Base-by-base conservation (phyloP, 1,140 invertebrate genomes). In the Cydia amplana region DNA sequence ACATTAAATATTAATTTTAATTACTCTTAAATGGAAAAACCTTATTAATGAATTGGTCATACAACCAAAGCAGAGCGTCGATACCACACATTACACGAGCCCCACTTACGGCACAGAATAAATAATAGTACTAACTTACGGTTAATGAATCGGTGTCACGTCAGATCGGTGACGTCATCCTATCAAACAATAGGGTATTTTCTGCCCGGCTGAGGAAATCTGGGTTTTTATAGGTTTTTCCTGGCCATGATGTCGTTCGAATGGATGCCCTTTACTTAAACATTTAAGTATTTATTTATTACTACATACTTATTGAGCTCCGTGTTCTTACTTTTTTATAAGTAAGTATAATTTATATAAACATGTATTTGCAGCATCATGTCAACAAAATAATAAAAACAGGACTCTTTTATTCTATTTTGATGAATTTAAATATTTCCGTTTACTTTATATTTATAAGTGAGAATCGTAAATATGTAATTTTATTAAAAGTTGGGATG, bases 131-230 rank as follows among this genome's bases (percentile, higher is more conserved):
- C n/a, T n/a, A n/a, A n/a, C n/a, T n/a, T n/a, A n/a, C n/a, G n/a
- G n/a, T 51, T 49, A 60, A 18, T 60, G 55, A 60, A 60, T 60
- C 55, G 10, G 55, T 60, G 55, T 60, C 20, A 60, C 55, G 20
- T 60, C 55, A 60, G 6, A 60, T 60, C 51, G 6, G 23, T 32
- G 64, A 67, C 28, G 64, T 36, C 23, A 67, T 67, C 16, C 16
- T 16, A 36, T n/a, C n/a, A 67, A 67, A 67, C 64, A 67, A 67
- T 67, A 28, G 64, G 28, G 64, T 67, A 67, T 67, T 67, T 65
- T 67, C 64, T 67, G n/a, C 10, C 14, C 36, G 28, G 28, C 14
- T 16, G 14, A 65, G 25, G 25, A 65, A 36, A 67, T 36, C 64
- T 1, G 64, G 55, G 25, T 67, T 67, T 67, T 67, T 32, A 28